Evolutionary conservation across 2,113 vertebrate genomes (phyloP).

Genomic region (Daubentonia madagascariensis): DNA sequence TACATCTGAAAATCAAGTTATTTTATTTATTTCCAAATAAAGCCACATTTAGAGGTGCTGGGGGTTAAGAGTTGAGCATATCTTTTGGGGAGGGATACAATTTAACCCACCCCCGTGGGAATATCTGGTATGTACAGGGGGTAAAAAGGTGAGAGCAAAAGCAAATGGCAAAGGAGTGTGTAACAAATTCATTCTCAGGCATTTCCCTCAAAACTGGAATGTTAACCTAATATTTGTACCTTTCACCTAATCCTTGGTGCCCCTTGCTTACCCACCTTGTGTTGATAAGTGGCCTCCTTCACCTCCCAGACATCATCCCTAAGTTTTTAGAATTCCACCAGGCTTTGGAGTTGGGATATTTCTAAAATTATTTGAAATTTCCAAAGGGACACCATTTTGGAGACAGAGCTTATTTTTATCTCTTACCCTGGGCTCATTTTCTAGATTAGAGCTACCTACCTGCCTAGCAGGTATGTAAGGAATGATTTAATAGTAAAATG

Average conservation of each 20-base stretch:
- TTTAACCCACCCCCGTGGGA: neutral
- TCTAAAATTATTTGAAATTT: neutral
- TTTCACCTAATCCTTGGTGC: neutral
- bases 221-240: neutral
- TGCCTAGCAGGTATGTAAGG: neutral
- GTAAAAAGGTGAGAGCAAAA: neutral
- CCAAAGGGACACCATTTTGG: neutral
- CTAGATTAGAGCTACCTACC: neutral
- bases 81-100: neutral
- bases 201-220: neutral
- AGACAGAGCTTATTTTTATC: neutral
- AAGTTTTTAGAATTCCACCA: neutral
- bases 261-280: neutral
- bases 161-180: neutral
- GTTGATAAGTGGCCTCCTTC: neutral
- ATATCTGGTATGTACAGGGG: neutral
- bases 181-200: neutral
- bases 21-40: neutral
- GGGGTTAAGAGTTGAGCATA: neutral
- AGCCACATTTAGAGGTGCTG: neutral
- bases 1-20: neutral
- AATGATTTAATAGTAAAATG: neutral
- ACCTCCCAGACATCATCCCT: neutral
- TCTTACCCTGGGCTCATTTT: neutral
- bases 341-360: neutral